Evolutionary conservation across 30 jellyfish, hydroid and myxozoan genomes (phyloP), one percentile per base, ranked within the genome.

Genomic region (Catostylus mosaicus): DNA sequence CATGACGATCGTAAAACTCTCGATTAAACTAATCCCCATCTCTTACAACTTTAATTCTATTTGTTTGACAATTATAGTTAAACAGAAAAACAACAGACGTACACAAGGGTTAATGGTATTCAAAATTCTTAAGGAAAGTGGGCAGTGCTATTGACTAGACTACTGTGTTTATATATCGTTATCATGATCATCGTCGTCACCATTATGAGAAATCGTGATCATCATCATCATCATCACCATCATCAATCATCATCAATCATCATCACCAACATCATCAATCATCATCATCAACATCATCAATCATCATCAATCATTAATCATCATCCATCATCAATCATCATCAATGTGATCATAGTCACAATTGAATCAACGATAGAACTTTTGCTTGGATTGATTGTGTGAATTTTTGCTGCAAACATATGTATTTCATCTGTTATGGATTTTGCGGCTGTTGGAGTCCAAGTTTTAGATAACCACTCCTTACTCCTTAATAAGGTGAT

Each of bases 401-500:
- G 63, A 50, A 40, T 10, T 50, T 50, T 50, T 27, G 20, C 24
- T 8, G 19, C 24, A 9, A n/a, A 50, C 63, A 48, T 27, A 48
- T 48, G 63, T 48, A 48, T 2, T 48, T 48, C 63, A 50, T 50
- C 63, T 50, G 63, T 50, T 10, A 50, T 6, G 14, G 63, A 50
- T 50, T 50, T 50, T 50, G 63, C 63, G 63, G 63, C 63, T 50
- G 63, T 50, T 50, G 63, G 63, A 50, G 24, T 16, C 24, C 63
- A 50, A 50, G 63, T 23, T 50, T 4, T 50, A 9, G 20, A 0
- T 10, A 50, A 50, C 26, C 63, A 50, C 63, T 9, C 63, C 63
- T 50, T 50, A 2, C 63, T 50, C 24, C 63, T 9, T 16, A 16
- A 50, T 50, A 8, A 50, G 63, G 63, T 50, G 63, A 10, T 16